These are phyloP conservation scores for Porites evermanni DNA, from an alignment of 92 coral and sea anemone species.

Conservation along the genomic window DNA sequence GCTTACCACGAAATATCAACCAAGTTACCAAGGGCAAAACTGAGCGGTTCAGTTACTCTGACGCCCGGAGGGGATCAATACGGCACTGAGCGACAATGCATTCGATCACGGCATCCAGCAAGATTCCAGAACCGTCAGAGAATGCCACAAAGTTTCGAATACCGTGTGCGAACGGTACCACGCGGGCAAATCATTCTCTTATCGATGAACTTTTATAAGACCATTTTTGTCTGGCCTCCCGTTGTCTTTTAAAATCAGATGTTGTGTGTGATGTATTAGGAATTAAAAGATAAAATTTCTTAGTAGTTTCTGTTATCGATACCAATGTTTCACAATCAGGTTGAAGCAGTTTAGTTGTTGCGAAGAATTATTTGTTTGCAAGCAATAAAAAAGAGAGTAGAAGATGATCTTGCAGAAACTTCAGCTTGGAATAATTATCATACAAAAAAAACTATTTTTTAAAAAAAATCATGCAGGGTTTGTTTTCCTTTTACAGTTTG, in stretches of 20 bases:
- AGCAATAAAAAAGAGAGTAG: no score
- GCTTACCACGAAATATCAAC: conserved; percentile 21
- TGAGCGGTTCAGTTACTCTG: background rate
- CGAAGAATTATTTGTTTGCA: background rate
- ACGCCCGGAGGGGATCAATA: no score
- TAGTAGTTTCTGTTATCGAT: background rate
- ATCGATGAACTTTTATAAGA: background rate
- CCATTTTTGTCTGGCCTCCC: conserved; percentile 5
- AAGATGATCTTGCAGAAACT: no score
- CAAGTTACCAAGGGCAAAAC: background rate
- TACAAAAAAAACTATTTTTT: no score
- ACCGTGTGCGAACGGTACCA: background rate
- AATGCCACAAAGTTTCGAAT: background rate
- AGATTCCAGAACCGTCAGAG: no score
- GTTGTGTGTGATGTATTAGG: background rate
- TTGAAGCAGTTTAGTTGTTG: no score
- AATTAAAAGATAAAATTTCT: background rate
- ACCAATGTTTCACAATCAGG: background rate
- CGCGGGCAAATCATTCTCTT: background rate
- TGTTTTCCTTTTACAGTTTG: no score
- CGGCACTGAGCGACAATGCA: no score
- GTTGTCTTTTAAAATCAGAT: conserved; percentile 18
- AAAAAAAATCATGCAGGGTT: no score
- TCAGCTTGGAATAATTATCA: no score
- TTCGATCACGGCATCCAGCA: no score